These are phyloP conservation scores for Macropis europaea DNA, from an alignment of 2,888 invertebrate genomes.

Conservation along the genomic window DNA sequence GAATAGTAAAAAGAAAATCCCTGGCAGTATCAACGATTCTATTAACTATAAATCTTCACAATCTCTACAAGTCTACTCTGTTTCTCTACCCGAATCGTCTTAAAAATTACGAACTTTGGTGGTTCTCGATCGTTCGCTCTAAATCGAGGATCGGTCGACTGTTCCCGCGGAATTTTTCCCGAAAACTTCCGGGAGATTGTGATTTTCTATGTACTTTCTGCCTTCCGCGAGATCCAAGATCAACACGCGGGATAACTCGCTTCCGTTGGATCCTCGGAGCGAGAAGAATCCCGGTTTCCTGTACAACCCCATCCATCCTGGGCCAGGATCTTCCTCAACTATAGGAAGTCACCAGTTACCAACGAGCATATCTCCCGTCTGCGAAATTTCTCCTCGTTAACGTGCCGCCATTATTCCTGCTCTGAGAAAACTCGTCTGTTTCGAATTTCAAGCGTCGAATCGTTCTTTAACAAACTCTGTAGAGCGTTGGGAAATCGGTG, in stretches of 20 bases:
- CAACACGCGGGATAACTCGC: conserved; percentile 36
- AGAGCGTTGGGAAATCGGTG: too few species aligned
- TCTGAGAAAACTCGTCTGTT: not conserved
- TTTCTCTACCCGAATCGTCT: not conserved
- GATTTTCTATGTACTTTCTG: not conserved
- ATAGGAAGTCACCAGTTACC: conserved; percentile 40
- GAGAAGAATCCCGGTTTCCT: conserved; percentile 38
- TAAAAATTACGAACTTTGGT: not conserved
- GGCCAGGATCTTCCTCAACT: conserved; percentile 28
- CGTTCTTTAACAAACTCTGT: too few species aligned
- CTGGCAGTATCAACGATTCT: too few species aligned
- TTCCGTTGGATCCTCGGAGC: conserved; percentile 33
- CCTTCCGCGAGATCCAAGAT: conserved; percentile 22
- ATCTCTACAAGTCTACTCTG: too few species aligned
- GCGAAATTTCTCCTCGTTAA: conserved; percentile 42
- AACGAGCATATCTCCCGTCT: conserved; percentile 22
- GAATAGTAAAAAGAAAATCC: too few species aligned
- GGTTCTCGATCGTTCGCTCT: not conserved
- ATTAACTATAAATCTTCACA: not conserved
- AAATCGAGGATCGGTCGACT: not conserved
- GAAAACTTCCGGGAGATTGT: not conserved
- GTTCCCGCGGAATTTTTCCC: not conserved
- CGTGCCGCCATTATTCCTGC: conserved; percentile 17
- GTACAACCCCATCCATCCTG: conserved; percentile 23
- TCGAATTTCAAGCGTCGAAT: too few species aligned